These are phyloP conservation scores for Lasiommata megera DNA, from an alignment of 2,888 invertebrate genomes.

Conservation along the genomic window DNA sequence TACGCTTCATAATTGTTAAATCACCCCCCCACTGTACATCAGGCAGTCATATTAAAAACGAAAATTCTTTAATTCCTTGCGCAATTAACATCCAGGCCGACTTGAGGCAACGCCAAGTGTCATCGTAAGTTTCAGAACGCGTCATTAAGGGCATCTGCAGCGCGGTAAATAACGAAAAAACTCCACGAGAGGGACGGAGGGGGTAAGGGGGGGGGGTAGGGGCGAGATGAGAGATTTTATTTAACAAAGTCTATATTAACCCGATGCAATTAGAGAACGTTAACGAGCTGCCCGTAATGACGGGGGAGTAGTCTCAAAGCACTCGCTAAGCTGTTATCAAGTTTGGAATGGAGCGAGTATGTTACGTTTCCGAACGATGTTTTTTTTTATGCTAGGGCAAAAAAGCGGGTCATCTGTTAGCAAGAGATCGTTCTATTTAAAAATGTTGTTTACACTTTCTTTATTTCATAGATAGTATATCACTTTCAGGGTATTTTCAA, in stretches of 20 bases:
- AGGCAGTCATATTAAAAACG: slow-evolving; percentile 68
- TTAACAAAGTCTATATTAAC: slow-evolving; percentile 82
- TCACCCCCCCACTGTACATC: slow-evolving; percentile 38
- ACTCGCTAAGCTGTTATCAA: slow-evolving; percentile 32
- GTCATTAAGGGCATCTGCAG: slow-evolving; percentile 81
- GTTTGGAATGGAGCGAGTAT: slow-evolving; percentile 9
- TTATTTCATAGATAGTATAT: too few species aligned
- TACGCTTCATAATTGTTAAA: slow-evolving; percentile 30
- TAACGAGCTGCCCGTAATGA: slow-evolving; percentile 79
- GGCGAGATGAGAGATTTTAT: slow-evolving; percentile 78
- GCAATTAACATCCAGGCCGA: slow-evolving; percentile 71
- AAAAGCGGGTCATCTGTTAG: neutral
- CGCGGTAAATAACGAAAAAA: slow-evolving; percentile 78
- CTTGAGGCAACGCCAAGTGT: slow-evolving; percentile 72
- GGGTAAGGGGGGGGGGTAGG: slow-evolving; percentile 44
- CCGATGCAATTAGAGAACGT: slow-evolving; percentile 80
- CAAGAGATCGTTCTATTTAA: too few species aligned
- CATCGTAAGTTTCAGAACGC: slow-evolving; percentile 80
- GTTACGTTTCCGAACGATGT: neutral
- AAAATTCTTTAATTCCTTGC: slow-evolving; percentile 76
- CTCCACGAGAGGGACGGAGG: slow-evolving; percentile 38
- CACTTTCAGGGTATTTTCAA: too few species aligned
- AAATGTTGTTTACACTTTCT: too few species aligned
- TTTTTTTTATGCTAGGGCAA: neutral
- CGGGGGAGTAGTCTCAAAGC: slow-evolving; percentile 57